Evolutionary conservation across 2,888 invertebrate genomes (phyloP), one percentile per base, ranked within the genome.

Genomic region (Malachius bipustulatus): DNA sequence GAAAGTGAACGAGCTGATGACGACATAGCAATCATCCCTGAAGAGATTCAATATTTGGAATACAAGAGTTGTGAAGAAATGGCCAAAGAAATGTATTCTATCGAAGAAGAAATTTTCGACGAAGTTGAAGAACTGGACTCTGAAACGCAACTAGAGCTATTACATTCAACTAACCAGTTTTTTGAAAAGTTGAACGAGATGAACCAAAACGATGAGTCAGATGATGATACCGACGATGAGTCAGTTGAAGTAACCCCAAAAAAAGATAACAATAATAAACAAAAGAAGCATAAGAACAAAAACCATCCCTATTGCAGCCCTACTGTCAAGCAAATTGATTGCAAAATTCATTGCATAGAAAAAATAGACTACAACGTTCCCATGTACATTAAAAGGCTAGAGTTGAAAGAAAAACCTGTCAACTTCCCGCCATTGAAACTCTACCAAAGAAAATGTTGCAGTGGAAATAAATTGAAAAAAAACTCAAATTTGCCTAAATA

Each of bases 401-500:
- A 54, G 36, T 51, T 59, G 16, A 49, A 49, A 15, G 56, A 59
- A 37, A 59, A 56, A 43, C 48, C 50, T 1, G 35, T 47, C 3
- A 45, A 49, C 26, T 55, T 59, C 30, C 62, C 62, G 2, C 51
- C 57, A 4, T 47, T 62, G 19, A 60, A 59, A 38, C 41, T 62
- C n/a, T 50, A 54, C 29, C 49, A 54, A 37, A 44, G 59, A 33
- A 54, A 57, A 44, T 62, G 62, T 39, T 63, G 63, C 40, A 54
- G 57, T 33, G 64, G 66, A 43, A 60, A 63, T 39, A 63, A 63
- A 14, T 45, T 54, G 26, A 58, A 59, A 47, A 49, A 44, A 36
- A 45, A 49, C 15, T 54, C 56, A 28, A 64, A 63, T 41, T 46
- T 71, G 15, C 70, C 71, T 3, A 55, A 59, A 24, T 70, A 71